These are phyloP conservation scores for Hippopotamyrus pictus DNA, from an alignment of 2,797 vertebrate species.

Conservation along the genomic window DNA sequence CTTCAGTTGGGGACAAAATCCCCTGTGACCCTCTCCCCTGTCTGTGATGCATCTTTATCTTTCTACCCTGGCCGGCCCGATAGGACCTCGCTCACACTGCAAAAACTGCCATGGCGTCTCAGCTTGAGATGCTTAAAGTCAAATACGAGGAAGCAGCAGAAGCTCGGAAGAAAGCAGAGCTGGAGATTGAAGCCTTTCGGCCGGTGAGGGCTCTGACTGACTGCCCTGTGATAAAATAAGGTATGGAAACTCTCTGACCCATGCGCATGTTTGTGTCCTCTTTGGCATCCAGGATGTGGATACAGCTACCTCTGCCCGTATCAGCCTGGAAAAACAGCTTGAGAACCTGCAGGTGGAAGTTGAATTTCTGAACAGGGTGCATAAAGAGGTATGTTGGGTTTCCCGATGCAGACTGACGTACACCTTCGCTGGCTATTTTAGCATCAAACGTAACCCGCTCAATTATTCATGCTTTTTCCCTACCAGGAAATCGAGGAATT, in stretches of 20 bases:
- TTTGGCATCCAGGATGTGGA: conserved; percentile 51
- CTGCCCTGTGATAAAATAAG: background rate
- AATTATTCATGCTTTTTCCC: background rate
- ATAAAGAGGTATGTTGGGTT: conserved; percentile 47
- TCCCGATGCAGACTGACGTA: background rate
- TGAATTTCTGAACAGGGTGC: conserved; percentile 58
- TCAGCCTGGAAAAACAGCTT: conserved; percentile 59
- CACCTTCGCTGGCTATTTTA: background rate
- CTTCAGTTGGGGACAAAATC: background rate
- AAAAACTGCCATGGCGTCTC: conserved; percentile 54
- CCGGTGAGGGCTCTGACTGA: conserved; percentile 51
- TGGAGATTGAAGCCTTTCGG: conserved; percentile 60
- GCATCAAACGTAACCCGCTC: background rate
- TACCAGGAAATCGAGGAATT: conserved; percentile 64
- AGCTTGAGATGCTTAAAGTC: conserved; percentile 57
- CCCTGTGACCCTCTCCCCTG: background rate
- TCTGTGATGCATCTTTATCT: background rate
- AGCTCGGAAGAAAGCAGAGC: conserved; percentile 61
- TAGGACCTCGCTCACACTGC: conserved; percentile 60
- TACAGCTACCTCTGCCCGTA: conserved; percentile 48
- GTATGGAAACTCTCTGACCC: background rate
- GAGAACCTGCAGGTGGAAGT: conserved; percentile 63
- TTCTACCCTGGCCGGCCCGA: background rate
- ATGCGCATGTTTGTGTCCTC: background rate
- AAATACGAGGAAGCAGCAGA: conserved; percentile 60